Evolutionary conservation across 2,113 vertebrate species (phyloP).

Genomic region (Harpagus bidentatus): DNA sequence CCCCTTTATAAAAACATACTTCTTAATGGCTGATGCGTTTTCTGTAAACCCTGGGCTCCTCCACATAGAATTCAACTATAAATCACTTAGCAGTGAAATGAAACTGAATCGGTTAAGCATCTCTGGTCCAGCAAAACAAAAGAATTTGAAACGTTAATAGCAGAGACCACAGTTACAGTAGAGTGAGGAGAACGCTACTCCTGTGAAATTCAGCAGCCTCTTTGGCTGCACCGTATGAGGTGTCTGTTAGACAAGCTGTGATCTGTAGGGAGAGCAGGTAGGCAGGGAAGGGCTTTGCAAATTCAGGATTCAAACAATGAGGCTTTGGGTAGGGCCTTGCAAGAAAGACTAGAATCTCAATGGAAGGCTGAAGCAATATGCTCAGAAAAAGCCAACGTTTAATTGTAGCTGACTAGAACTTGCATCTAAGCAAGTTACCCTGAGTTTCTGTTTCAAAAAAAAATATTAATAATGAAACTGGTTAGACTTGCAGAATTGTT

Average conservation of each 20-base stretch:
- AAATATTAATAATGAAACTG: not conserved
- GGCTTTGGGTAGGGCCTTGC: not conserved
- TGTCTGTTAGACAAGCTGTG: not conserved
- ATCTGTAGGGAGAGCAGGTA: not conserved
- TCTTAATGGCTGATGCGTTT: not conserved
- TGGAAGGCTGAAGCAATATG: not conserved
- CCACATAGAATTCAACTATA: not conserved
- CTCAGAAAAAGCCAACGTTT: not conserved
- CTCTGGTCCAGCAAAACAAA: not conserved
- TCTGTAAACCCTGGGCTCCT: not conserved
- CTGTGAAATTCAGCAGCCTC: not conserved
- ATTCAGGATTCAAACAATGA: not conserved
- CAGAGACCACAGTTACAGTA: not conserved
- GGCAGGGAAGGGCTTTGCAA: not conserved
- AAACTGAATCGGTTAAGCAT: not conserved
- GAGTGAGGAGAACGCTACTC: not conserved
- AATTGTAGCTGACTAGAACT: not conserved
- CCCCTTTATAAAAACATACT: not conserved
- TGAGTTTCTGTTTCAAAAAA: not conserved
- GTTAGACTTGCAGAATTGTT: slow-evolving; percentile 41
- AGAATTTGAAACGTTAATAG: not conserved
- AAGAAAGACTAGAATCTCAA: not conserved
- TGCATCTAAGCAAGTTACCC: not conserved
- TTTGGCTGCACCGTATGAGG: not conserved
- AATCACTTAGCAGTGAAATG: not conserved